phyloP scores from a whole-genome alignment of 2,113 vertebrate genomes.

The human region GRCh38 chr11:21483501-21484000 shows the following conservation, averaged over 20 bases:
- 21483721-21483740: not conserved
- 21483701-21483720: not conserved
- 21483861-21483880: no score
- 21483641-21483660: not conserved
- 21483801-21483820: not conserved
- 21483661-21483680: not conserved
- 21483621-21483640: not conserved
- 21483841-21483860: not conserved
- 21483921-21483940: not conserved
- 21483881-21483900: no score
- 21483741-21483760: not conserved
- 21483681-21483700: not conserved
- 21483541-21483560: not conserved
- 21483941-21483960: not conserved
- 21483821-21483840: not conserved
- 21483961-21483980: not conserved
- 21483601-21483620: not conserved
- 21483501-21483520: not conserved
- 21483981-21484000: not conserved
- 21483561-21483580: not conserved
- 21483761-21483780: not conserved
- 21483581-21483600: not conserved
- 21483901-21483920: not conserved
- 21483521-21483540: not conserved
- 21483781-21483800: not conserved